phyloP scores from a whole-genome alignment of 1,140 invertebrate species.

The Heliconius nattereri region DNA sequence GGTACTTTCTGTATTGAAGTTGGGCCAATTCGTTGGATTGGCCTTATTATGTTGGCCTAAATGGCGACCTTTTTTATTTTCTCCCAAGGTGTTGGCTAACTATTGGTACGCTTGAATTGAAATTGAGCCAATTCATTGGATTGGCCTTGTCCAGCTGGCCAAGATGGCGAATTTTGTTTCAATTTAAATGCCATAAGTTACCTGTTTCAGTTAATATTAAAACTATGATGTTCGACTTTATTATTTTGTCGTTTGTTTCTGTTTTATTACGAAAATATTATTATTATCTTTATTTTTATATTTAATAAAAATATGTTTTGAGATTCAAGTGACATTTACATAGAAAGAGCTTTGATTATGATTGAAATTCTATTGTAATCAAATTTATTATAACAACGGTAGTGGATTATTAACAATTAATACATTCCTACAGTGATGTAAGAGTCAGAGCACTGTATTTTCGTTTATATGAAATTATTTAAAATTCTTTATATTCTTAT shows the following conservation, averaged over 20 bases:
- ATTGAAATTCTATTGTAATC: not conserved
- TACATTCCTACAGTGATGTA: not conserved
- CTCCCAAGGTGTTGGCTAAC: not conserved
- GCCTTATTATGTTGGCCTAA: too few relatives aligned
- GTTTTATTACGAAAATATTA: not conserved
- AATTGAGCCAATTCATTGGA: not conserved
- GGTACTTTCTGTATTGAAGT: not conserved
- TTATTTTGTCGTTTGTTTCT: not conserved
- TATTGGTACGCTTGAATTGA: not conserved
- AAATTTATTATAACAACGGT: not conserved
- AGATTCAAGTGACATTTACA: not conserved
- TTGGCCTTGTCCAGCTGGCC: not conserved
- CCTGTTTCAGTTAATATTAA: not conserved
- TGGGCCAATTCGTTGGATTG: not conserved
- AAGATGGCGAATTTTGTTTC: not conserved
- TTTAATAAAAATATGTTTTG: not conserved
- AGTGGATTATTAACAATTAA: not conserved
- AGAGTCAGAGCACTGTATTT: not conserved
- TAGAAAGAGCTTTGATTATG: not conserved
- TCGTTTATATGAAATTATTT: too few relatives aligned
- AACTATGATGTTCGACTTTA: not conserved
- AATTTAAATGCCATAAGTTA: not conserved
- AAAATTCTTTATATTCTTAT: not conserved
- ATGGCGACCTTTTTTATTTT: too few relatives aligned
- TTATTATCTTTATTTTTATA: not conserved